Evolutionary conservation across 2,113 vertebrate genomes (phyloP), one percentile per base, ranked within the genome.

Genomic region (Pionites leucogaster): DNA sequence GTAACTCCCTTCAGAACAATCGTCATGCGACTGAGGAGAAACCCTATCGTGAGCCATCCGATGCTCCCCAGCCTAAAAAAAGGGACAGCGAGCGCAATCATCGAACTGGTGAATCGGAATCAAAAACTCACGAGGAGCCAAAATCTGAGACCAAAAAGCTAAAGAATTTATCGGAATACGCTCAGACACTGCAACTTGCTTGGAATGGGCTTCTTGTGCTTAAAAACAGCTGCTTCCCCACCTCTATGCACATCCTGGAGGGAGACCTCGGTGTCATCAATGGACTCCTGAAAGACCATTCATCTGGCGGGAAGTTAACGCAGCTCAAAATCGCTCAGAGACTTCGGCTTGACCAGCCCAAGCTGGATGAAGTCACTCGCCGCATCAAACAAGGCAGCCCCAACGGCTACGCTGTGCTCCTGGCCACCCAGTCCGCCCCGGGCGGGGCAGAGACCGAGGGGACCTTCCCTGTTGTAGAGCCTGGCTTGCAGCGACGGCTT

Each of bases 311-410:
- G 96, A 98, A 98, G 97, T 49, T 99, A 82, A 98, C 98, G 14
- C 99, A 99, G 98, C 98, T 99, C 82, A 99, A 99, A 98, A 99
- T 99, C 14, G 99, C 99, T 59, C 99, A 99, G 98, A 97, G 99
- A 81, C 99, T 99, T 50, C 99, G 99, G 80, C 98, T 99, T 85
- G 99, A 99, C 98, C 99, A 99, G 97, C 99, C 99, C 81, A 99
- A 99, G 77, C 98, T 99, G 27, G 99, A 99, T 22, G 99, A 99
- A 98, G 99, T 99, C 62, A 98, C 98, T 2, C 98, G 99, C 0
- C 99, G 99, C 35, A 98, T 99, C 92, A 99, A 99, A 78, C 98
- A 99, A 86, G 99, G 99, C 20, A 98, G 99, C 35, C 98, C 99
- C 5, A 98, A 99, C 1, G 99, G 99, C 42, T 99, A 99, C 6